These are phyloP conservation scores for Cephus spinipes DNA, from an alignment of 2,888 invertebrate genomes.

Conservation along the genomic window DNA sequence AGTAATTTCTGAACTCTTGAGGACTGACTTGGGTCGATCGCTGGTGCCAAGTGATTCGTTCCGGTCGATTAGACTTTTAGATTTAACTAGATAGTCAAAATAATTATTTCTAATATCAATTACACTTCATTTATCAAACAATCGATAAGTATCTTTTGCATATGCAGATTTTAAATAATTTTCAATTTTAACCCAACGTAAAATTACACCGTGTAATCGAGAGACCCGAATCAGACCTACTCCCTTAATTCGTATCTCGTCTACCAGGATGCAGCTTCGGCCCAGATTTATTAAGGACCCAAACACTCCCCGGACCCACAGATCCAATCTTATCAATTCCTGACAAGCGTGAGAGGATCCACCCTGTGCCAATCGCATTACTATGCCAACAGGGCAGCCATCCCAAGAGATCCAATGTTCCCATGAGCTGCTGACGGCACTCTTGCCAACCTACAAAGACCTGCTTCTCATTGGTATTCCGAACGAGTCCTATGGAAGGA, in stretches of 20 bases:
- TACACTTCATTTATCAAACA: not conserved
- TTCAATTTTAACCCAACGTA: not conserved
- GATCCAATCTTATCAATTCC: conserved; percentile 42
- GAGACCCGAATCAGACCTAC: not conserved
- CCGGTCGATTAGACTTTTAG: not conserved
- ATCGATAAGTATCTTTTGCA: too few species aligned
- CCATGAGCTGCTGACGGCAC: conserved; percentile 45
- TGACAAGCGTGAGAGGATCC: not conserved
- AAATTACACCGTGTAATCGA: not conserved
- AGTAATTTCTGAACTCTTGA: too few species aligned
- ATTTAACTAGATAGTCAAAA: not conserved
- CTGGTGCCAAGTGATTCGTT: too few species aligned
- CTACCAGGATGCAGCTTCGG: not conserved
- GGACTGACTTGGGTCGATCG: too few species aligned
- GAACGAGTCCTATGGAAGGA: conserved; percentile 37
- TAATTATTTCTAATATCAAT: not conserved
- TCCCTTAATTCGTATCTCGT: not conserved
- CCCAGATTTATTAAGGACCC: not conserved
- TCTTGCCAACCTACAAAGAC: conserved; percentile 38
- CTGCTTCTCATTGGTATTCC: conserved; percentile 54
- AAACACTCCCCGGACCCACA: conserved; percentile 2
- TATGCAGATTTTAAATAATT: too few species aligned
- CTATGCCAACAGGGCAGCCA: conserved; percentile 14
- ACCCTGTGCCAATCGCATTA: conserved; percentile 17
- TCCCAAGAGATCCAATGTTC: conserved; percentile 34